Evolutionary conservation across 2,797 vertebrate genomes (phyloP).

Genomic region (Micropoecilia bifurca): DNA sequence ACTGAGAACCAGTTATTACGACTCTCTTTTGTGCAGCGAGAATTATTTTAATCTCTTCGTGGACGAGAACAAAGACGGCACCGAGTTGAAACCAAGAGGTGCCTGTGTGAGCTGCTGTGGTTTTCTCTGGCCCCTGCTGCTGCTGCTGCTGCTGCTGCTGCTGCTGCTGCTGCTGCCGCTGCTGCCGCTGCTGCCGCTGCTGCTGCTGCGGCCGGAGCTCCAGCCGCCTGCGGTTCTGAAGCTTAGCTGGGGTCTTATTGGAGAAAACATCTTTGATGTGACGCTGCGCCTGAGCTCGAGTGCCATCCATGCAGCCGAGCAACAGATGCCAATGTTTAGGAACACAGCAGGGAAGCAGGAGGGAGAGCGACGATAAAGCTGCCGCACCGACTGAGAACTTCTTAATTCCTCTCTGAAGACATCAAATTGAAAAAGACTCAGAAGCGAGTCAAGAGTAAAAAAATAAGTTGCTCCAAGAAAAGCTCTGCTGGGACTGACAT

Average conservation of each 20-base stretch:
- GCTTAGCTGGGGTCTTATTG: constrained; percentile 55
- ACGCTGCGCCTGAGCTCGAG: constrained; percentile 42
- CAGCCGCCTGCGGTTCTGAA: constrained; percentile 41
- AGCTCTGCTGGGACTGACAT: not conserved
- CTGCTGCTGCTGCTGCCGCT: constrained; percentile 13
- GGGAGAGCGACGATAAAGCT: constrained; percentile 8
- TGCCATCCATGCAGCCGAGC: constrained; percentile 34
- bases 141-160: constrained; percentile 31
- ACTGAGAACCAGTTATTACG: constrained; percentile 12
- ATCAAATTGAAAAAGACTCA: constrained; percentile 25
- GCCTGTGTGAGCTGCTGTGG: constrained; percentile 43
- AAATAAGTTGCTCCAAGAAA: not conserved
- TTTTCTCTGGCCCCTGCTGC: constrained; percentile 24
- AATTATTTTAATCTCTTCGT: constrained; percentile 16
- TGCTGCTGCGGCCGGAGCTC: constrained; percentile 24
- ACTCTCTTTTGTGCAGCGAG: not conserved
- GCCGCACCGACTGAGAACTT: constrained; percentile 27
- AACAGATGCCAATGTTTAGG: constrained; percentile 63
- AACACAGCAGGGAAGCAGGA: constrained; percentile 39
- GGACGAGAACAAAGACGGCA: constrained; percentile 9
- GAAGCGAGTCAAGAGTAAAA: constrained; percentile 3
- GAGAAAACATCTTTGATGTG: constrained; percentile 45
- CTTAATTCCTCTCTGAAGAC: constrained; percentile 24
- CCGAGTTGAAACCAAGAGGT: constrained; percentile 13
- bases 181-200: constrained; percentile 12